Base-by-base conservation (phyloP, 92 coral and sea anemone species). In the Paragorgia papillata region DNA sequence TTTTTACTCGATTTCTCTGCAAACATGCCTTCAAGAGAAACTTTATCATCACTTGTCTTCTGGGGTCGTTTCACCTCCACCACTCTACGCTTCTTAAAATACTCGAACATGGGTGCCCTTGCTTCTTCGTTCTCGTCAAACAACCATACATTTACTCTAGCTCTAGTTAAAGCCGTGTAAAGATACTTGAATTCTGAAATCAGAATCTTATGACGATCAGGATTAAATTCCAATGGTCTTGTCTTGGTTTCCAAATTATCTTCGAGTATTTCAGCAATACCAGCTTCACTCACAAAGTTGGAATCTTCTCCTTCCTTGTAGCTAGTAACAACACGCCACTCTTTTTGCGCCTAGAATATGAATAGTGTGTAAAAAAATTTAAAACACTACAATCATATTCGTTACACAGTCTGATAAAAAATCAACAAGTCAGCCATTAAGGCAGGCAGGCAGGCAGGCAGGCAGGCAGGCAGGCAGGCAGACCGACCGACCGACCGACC, bases 121-220 rank as follows among this genome's bases (percentile, higher is more conserved):
- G 88, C 82, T 66, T 92, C 96, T 79, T 90, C 92, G 62, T 90
- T 91, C 53, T 92, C 85, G 32, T 92, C 97, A 73, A 92, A 92
- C 68, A 92, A 90, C 97, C 97, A 92, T 62, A 92, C 97, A 51
- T 92, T 92, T 59, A 90, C 97, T 49, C 97, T 76, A 30, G 97
- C 97, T 35, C 97, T 88, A n/a, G 97, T 92, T 27, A 92, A 83
- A 30, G 97, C 97, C 5, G 97, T 92, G 85, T 92, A 92, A 1
- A 92, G 85, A 79, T 80, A 90, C 68, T 92, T 92, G 53, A 92
- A 87, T 76, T 92, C 97, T 6, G 97, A 87, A 79, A 87, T 90
- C 33, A 92, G 78, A 39, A 92, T 91, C 75, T 85, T 92, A 86
- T 92, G 97, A 76, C 80, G 88, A 66, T 85, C 92, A 7, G 84